These are phyloP conservation scores for Sinella curviseta DNA, from an alignment of 1,140 invertebrate species.

Conservation along the genomic window DNA sequence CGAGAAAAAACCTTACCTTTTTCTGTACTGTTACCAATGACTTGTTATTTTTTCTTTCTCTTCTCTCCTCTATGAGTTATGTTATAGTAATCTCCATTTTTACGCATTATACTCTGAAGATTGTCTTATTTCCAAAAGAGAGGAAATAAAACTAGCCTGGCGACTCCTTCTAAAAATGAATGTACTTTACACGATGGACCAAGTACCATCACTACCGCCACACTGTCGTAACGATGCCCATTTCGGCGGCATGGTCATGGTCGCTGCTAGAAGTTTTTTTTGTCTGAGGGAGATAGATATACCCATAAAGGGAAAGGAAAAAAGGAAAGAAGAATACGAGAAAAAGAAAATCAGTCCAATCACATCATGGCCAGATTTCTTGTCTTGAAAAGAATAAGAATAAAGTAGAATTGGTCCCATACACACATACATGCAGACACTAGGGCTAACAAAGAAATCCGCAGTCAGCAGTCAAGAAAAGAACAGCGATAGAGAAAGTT, in stretches of 20 bases:
- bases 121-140: neutral
- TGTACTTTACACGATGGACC: no score
- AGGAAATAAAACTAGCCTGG: constrained; percentile 1
- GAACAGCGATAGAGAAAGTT: no score
- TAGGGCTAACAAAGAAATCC: neutral
- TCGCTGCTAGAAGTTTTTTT: neutral
- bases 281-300: neutral
- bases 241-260: constrained; percentile 14
- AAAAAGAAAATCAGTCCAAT: neutral
- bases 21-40: no score
- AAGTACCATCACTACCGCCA: neutral
- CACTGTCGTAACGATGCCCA: neutral
- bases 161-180: neutral
- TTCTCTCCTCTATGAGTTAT: neutral
- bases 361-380: constrained; percentile 10
- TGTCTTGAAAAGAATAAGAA: neutral
- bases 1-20: no score
- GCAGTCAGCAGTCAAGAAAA: neutral
- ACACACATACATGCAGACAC: neutral
- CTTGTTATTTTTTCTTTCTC: no score
- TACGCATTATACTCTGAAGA: neutral
- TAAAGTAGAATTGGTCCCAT: neutral
- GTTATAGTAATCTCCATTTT: neutral
- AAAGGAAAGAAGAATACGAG: no score
- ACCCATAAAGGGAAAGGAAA: no score